These are phyloP conservation scores for Xylota sylvarum DNA, from an alignment of 2,888 invertebrate genomes.

Conservation along the genomic window DNA sequence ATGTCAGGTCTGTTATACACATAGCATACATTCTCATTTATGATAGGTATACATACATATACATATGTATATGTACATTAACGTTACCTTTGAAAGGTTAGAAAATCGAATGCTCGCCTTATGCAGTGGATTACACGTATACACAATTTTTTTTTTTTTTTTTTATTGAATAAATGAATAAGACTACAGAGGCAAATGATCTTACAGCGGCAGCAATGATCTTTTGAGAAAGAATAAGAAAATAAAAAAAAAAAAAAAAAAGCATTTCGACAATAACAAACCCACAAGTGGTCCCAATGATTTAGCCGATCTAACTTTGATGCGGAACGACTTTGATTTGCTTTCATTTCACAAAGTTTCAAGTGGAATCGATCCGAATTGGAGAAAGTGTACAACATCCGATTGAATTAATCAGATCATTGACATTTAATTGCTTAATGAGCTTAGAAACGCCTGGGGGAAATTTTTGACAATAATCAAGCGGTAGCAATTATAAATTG, in stretches of 20 bases:
- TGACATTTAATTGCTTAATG: conserved; percentile 75
- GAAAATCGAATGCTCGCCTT: conserved; percentile 10
- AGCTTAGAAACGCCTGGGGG: conserved; percentile 64
- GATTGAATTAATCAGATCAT: conserved; percentile 73
- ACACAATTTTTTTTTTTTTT: background rate
- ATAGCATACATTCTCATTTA: conserved; percentile 11
- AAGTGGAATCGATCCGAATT: conserved; percentile 67
- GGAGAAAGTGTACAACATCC: conserved; percentile 70
- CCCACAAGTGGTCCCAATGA: conserved; percentile 57
- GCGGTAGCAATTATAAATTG: conserved; percentile 63
- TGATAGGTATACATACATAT: background rate
- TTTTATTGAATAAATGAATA: conserved; percentile 12
- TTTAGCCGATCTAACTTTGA: conserved; percentile 52
- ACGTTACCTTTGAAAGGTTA: conserved; percentile 9
- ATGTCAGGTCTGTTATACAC: background rate
- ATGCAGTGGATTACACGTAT: conserved; percentile 24
- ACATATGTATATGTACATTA: background rate
- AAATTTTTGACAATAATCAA: conserved; percentile 53
- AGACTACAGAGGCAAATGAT: conserved; percentile 27
- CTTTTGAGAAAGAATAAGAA: conserved; percentile 36
- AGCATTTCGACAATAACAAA: conserved; percentile 38
- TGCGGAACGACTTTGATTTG: conserved; percentile 70
- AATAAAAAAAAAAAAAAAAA: conserved; percentile 30
- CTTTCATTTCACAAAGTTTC: conserved; percentile 69
- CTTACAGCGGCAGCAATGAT: conserved; percentile 36